Conservation (phyloP, 2,888 invertebrate genomes). For the Chironomus tentans region DNA sequence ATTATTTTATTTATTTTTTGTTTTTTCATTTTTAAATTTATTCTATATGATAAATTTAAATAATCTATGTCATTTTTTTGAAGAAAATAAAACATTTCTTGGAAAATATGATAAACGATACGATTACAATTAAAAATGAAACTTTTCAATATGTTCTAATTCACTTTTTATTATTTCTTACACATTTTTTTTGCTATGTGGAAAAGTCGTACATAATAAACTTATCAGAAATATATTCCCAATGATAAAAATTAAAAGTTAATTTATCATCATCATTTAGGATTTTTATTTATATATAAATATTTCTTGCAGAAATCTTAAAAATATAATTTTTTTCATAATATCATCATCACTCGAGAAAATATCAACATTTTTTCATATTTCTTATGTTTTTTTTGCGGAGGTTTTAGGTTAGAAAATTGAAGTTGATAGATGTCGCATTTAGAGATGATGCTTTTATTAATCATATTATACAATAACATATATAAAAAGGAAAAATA, state of each 20-base stretch:
- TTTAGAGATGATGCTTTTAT: background rate
- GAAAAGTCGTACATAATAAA: conserved; percentile 16
- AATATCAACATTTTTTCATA: background rate
- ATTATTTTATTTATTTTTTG: background rate
- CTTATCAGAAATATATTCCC: background rate
- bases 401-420: conserved; percentile 1
- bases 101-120: background rate
- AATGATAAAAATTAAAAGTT: background rate
- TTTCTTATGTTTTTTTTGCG: background rate
- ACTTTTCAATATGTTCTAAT: background rate
- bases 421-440: conserved; percentile 16
- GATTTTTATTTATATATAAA: background rate
- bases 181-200: background rate
- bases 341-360: background rate
- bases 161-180: background rate
- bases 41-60: background rate
- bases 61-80: background rate
- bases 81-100: background rate
- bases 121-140: background rate
- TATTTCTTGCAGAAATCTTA: background rate
- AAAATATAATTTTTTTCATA: background rate
- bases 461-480: background rate
- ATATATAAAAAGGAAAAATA: background rate
- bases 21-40: background rate
- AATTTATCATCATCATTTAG: background rate